phyloP scores from a whole-genome alignment of 2,113 vertebrate genomes.

The Calonectris borealis region DNA sequence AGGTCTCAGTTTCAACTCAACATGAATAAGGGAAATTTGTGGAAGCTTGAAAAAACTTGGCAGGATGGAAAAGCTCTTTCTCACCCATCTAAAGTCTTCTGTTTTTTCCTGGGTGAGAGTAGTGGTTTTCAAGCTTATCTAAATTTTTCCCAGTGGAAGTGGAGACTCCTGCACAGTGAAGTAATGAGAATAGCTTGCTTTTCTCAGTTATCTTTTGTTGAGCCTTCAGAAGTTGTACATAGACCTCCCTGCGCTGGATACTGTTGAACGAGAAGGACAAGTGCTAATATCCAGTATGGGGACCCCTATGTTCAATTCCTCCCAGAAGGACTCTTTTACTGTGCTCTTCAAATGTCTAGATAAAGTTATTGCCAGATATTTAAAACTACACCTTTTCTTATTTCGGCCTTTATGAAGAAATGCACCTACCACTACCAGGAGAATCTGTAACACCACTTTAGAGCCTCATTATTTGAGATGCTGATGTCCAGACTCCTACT shows the following conservation, averaged over 20 bases:
- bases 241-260: not conserved
- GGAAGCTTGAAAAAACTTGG: slow-evolving; percentile 12
- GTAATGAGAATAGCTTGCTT: slow-evolving; percentile 13
- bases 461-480: not conserved
- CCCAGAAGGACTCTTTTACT: not conserved
- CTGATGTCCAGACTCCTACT: not conserved
- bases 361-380: not conserved
- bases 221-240: not conserved
- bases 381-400: not conserved
- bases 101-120: slow-evolving; percentile 6
- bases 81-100: not conserved
- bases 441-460: not conserved
- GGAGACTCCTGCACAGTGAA: slow-evolving; percentile 10
- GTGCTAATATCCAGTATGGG: not conserved
- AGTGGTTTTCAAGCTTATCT: slow-evolving; percentile 34
- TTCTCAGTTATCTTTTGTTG: slow-evolving; percentile 25
- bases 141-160: slow-evolving; percentile 17
- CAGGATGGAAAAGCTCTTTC: slow-evolving; percentile 22
- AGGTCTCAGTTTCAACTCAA: slow-evolving; percentile 18
- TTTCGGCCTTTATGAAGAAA: not conserved
- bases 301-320: not conserved
- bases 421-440: not conserved
- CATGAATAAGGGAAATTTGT: not conserved
- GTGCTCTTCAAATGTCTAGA: not conserved
- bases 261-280: not conserved